Percentiles rank a stretch among this genome's conserved stretches.
Conservation (phyloP, 2,797 vertebrate species). For the Poeciliopsis presidionis region DNA sequence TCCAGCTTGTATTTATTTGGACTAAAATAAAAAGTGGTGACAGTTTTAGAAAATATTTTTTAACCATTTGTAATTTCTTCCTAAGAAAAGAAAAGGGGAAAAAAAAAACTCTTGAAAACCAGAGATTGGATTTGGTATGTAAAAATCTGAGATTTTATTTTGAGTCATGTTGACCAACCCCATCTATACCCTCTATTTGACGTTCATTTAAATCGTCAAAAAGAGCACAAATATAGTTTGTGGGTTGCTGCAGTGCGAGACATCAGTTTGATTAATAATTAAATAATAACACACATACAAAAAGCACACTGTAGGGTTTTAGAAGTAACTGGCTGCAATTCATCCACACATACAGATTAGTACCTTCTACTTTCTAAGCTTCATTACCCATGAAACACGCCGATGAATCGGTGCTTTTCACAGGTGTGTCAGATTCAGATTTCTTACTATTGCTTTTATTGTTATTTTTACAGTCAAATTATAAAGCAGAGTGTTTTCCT, state of each 20-base stretch:
- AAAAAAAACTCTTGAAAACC: no score
- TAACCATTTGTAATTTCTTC: no score
- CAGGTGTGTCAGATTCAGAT: conserved; percentile 14
- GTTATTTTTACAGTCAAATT: neutral
- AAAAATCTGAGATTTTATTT: no score
- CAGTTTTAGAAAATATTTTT: no score
- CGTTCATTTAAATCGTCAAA: neutral
- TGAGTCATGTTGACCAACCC: neutral
- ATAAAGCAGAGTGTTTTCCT: neutral
- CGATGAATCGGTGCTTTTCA: conserved; percentile 39
- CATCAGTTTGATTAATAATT: neutral
- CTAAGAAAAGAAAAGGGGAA: no score
- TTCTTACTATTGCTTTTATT: neutral
- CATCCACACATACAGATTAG: conserved; percentile 57
- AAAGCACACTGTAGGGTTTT: conserved; percentile 14
- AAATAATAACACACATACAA: neutral
- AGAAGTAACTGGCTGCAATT: conserved; percentile 49
- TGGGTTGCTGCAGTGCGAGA: neutral
- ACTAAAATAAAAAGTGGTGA: no score
- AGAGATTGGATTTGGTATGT: no score
- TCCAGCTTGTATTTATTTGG: no score
- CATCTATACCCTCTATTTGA: neutral
- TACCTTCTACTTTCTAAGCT: conserved; percentile 56
- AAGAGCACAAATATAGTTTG: neutral
- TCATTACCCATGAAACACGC: conserved; percentile 33